Evolutionary conservation across 2,113 vertebrate species (phyloP).

Genomic region (Stegastes partitus): DNA sequence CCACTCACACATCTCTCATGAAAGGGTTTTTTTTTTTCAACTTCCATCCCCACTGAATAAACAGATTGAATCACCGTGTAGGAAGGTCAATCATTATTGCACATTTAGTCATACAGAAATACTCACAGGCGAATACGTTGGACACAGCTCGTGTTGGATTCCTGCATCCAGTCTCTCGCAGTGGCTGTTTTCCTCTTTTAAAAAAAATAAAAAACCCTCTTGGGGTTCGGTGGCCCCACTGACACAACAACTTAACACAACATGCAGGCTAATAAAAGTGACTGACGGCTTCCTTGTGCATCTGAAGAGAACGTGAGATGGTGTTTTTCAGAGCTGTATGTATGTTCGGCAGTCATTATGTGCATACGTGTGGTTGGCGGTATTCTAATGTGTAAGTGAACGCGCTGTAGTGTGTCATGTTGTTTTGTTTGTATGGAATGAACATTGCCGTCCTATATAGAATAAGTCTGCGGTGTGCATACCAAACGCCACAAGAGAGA

Average conservation of each 20-base stretch:
- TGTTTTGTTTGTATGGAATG: not conserved
- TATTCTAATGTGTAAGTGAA: not conserved
- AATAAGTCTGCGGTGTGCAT: not conserved
- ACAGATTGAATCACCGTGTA: not conserved
- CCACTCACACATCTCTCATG: not conserved
- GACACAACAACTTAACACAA: conserved; percentile 26
- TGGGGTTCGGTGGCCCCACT: not conserved
- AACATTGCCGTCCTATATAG: not conserved
- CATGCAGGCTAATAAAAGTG: conserved; percentile 31
- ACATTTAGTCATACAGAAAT: not conserved
- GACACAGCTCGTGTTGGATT: not conserved
- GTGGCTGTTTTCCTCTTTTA: conserved; percentile 14
- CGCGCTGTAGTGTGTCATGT: not conserved
- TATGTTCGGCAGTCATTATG: not conserved
- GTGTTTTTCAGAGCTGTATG: not conserved
- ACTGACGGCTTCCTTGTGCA: conserved; percentile 40
- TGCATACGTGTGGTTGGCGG: not conserved
- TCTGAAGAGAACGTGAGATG: conserved; percentile 3
- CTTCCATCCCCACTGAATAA: not conserved
- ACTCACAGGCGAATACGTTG: no score
- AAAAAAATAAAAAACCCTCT: not conserved
- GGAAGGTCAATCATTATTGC: not conserved
- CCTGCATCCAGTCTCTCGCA: not conserved
- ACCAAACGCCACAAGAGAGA: not conserved
- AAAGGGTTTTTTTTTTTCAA: not conserved